These are phyloP conservation scores for Rhinoraja longicauda DNA, from an alignment of 2,797 vertebrate species.

Conservation along the genomic window DNA sequence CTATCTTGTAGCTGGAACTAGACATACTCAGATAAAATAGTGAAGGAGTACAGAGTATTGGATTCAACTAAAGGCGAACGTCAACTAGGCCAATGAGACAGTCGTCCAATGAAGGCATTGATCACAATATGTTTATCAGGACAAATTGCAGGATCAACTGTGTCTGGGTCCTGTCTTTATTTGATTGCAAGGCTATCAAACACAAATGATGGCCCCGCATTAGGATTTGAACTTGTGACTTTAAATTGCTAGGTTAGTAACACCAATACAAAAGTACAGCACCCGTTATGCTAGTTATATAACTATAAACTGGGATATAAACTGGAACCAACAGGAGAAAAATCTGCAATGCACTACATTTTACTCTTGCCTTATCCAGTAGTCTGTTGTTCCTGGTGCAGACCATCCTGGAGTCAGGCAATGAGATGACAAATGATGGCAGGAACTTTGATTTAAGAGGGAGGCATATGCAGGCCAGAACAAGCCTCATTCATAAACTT, in stretches of 20 bases:
- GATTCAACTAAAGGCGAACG: neutral
- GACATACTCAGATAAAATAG: neutral
- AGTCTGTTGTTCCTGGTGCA: too few relatives aligned
- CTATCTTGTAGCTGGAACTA: neutral
- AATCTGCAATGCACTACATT: neutral
- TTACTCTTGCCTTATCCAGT: too few relatives aligned
- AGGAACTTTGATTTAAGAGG: too few relatives aligned
- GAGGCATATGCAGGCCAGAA: too few relatives aligned
- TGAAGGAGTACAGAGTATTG: neutral
- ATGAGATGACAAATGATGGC: too few relatives aligned
- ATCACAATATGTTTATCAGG: neutral
- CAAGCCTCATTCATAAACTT: too few relatives aligned
- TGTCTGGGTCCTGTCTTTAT: too few relatives aligned
- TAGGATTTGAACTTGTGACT: neutral
- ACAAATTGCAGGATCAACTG: too few relatives aligned
- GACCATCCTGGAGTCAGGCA: too few relatives aligned
- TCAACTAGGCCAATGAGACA: neutral
- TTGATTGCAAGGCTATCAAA: too few relatives aligned
- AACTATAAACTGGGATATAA: neutral
- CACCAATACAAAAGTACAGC: neutral
- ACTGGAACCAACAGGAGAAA: neutral
- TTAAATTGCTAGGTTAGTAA: neutral
- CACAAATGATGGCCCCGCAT: neutral
- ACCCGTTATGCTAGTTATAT: neutral
- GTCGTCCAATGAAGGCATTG: neutral